phyloP scores from a whole-genome alignment of 2,888 invertebrate species.

The Synanthedon vespiformis region DNA sequence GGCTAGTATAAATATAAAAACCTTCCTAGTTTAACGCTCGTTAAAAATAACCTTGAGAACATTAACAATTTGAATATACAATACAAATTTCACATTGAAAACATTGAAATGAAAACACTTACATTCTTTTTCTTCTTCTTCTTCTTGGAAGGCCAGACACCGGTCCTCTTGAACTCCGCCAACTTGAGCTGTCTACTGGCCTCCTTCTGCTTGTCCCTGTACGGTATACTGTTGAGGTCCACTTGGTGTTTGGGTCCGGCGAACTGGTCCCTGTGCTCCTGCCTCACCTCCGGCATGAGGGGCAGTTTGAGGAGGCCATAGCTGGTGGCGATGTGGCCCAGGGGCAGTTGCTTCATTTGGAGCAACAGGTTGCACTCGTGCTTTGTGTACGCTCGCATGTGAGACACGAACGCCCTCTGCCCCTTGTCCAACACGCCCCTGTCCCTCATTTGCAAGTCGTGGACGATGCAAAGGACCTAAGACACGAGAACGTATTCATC shows the following conservation, averaged over 20 bases:
- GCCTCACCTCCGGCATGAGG: slow-evolving; percentile 94
- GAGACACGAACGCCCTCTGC: slow-evolving; percentile 94
- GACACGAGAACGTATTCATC: slow-evolving; percentile 6
- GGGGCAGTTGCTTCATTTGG: slow-evolving; percentile 86
- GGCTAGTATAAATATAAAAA: no score
- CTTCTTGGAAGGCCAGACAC: slow-evolving; percentile 77
- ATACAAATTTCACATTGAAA: no score
- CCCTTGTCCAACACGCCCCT: slow-evolving; percentile 87
- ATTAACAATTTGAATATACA: no score
- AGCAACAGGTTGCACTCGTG: slow-evolving; percentile 95
- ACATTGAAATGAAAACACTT: no score
- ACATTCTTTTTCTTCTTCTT: slow-evolving; percentile 70
- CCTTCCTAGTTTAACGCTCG: no score
- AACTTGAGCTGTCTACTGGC: slow-evolving; percentile 78
- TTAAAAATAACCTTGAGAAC: no score
- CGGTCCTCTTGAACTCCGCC: slow-evolving; percentile 77
- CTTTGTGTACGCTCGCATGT: slow-evolving; percentile 92
- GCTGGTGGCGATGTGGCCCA: slow-evolving; percentile 81
- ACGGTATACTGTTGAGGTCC: slow-evolving; percentile 81
- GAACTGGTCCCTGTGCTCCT: slow-evolving; percentile 61
- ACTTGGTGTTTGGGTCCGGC: slow-evolving; percentile 66
- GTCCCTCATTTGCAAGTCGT: slow-evolving; percentile 76
- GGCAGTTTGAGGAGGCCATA: slow-evolving; percentile 94
- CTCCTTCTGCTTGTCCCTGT: slow-evolving; percentile 84
- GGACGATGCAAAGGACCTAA: slow-evolving; percentile 71